Base-by-base conservation (phyloP, 2,888 invertebrate genomes). In the Eumacrocentrus americanus region DNA sequence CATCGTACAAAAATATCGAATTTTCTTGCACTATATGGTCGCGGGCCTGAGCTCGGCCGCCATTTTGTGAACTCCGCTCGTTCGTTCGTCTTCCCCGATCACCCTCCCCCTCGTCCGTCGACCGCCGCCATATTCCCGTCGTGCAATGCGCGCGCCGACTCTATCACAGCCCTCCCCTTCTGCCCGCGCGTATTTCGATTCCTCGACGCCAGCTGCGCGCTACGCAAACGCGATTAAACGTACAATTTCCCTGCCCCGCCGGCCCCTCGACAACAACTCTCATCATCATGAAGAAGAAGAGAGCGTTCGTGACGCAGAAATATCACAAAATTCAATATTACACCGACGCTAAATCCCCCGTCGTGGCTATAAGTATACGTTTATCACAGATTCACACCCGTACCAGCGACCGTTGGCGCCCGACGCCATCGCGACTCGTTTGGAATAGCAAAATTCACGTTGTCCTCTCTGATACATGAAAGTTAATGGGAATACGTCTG, bases 61-160 rank as follows among this genome's bases (percentile, higher is more conserved):
- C 80, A 80, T 80, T 79, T 80, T 80, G 72, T 80, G 79, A 72
- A 75, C 74, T 72, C 71, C 70, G 70, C 73, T 77, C 63, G 66
- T 66, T 68, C 75, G 71, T 71, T 73, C 71, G 70, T 61, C 63
- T 58, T 66, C 23, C 44, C 29, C 51, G 38, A 11, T 47, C 56
- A 64, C 69, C 72, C 67, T 67, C 67, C 64, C 56, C 64, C 69
- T 71, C 67, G 66, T 67, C 64, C 52, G 37, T 37, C 14, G 25
- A 54, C 56, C 65, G 61, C 58, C 51, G 64, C n/a, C n/a, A n/a
- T n/a, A n/a, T 55, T 64, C 72, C 75, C 78, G 61, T 68, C 72
- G 71, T 79, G 75, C 79, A 76, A 70, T 67, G 73, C 77, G 72
- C 66, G 70, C 58, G 29, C 58, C 54, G 52, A 25, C 22, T 46